Conservation (phyloP, 2,113 vertebrate genomes). For the Anser cygnoides region DNA sequence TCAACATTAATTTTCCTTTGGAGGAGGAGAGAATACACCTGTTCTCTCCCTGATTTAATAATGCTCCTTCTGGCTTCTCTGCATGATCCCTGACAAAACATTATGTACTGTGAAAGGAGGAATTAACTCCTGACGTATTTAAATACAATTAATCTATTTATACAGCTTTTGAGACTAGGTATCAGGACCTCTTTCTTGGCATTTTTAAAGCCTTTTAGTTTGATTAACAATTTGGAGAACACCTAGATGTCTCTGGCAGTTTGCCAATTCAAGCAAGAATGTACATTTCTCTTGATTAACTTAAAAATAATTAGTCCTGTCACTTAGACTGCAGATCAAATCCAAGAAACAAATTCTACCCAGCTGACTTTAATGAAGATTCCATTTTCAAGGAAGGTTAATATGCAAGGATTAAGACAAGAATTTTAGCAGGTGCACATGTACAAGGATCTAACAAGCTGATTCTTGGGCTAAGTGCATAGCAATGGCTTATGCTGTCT, state of each 20-base stretch:
- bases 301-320: neutral
- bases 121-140: neutral
- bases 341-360: neutral
- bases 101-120: neutral
- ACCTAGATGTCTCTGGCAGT: neutral
- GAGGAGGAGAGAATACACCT: constrained; percentile 1
- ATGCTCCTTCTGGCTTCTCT: constrained; percentile 23
- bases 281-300: neutral
- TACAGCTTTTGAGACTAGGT: neutral
- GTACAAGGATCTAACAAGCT: neutral
- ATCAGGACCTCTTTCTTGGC: neutral
- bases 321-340: neutral
- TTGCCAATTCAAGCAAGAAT: neutral
- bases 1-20: neutral
- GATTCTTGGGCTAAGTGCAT: neutral
- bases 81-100: neutral
- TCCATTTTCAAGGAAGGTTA: neutral
- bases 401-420: neutral
- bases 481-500: neutral
- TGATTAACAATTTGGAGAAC: neutral
- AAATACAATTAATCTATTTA: neutral
- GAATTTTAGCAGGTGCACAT: neutral
- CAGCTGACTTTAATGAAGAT: neutral
- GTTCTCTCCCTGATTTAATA: constrained; percentile 7
- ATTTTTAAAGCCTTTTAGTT: constrained; percentile 13